Percentiles rank a stretch among this genome's conserved stretches.
Conservation (phyloP, 1,140 invertebrate species). For the Aphelenchoides avenae region DNA sequence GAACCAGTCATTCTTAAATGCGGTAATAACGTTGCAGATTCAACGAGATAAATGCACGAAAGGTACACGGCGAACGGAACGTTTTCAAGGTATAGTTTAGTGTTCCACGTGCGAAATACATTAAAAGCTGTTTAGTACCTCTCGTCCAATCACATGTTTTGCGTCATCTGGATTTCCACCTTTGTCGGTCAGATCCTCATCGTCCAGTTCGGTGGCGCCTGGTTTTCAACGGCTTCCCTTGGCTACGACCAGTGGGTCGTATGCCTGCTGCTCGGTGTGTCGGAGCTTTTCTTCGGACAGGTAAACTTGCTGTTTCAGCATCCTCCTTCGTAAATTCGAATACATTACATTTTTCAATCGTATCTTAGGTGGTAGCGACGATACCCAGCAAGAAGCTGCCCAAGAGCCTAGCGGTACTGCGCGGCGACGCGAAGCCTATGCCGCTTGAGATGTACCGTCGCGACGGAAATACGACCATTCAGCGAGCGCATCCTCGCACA, state of each 20-base stretch:
- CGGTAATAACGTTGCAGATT: no score
- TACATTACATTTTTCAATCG: constrained; percentile 1
- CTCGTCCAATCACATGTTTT: constrained; percentile 96
- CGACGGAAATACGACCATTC: background rate
- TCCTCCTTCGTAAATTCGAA: no score
- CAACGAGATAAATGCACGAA: constrained; percentile 98
- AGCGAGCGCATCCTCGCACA: background rate
- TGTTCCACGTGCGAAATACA: no score
- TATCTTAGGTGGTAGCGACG: constrained; percentile 70
- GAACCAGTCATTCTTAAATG: no score
- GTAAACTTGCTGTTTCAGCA: constrained; percentile 60
- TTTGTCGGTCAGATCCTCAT: constrained; percentile 91
- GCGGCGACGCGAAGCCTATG: constrained; percentile 33
- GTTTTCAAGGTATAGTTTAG: constrained; percentile 65
- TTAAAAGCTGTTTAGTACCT: constrained; percentile 73
- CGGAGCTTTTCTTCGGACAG: constrained; percentile 93
- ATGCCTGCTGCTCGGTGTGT: constrained; percentile 93
- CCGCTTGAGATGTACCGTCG: constrained; percentile 5
- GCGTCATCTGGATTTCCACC: constrained; percentile 92
- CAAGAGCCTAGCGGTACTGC: constrained; percentile 65
- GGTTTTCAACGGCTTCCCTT: constrained; percentile 76
- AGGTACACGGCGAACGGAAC: constrained; percentile 98
- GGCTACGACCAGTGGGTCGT: constrained; percentile 92
- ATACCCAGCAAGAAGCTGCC: constrained; percentile 90
- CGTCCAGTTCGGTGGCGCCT: constrained; percentile 91